Base-by-base conservation (phyloP, 2,888 invertebrate genomes). In the Cheilosia impressa region DNA sequence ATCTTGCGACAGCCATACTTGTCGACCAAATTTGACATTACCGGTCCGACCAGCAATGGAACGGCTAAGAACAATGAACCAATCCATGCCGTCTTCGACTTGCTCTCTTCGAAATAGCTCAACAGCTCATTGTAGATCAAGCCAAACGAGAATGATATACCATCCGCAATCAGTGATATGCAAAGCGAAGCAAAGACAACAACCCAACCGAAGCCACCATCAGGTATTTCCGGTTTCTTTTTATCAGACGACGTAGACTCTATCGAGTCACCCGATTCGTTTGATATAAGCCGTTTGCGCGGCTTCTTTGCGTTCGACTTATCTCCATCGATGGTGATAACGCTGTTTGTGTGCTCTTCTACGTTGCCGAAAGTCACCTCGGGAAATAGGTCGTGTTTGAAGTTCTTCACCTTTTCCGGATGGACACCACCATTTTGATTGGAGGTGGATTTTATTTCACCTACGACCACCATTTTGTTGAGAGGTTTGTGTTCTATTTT, bases 71-170 rank as follows among this genome's bases (percentile, higher is more conserved):
- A 97, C 17, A 98, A 92, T 66, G 97, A 97, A 1, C 97, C 97
- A 81, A 98, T 96, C 96, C 97, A 96, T 1, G 98, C 96, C 0
- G 98, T 98, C 57, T 95, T 96, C 5, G 97, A 95, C 89, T 97
- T 96, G 52, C 96, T 96, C 38, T 96, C 96, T 73, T 94, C 93
- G 90, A 98, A 98, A 89, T 97, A 96, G 58, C 95, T 93, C 57
- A 97, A 93, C 89, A 98, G 95, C 89, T 97, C 96, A 0, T 96
- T 95, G 90, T 96, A 97, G 9, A 98, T 93, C 19, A 98, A 93
- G 0, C 98, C 99, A 91, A 98, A 98, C 1, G 97, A 97, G 91
- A 98, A 98, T 65, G 97, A 97, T 75, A 98, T 95, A 0, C 98
- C 98, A 91, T 98, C 98, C 47, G 97, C 97, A 62, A 98, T 96